A percentile compares a stretch with the other conserved stretches of the same genome.
Conservation (phyloP, 2,797 vertebrate genomes). For the Danio jaintianensis region DNA sequence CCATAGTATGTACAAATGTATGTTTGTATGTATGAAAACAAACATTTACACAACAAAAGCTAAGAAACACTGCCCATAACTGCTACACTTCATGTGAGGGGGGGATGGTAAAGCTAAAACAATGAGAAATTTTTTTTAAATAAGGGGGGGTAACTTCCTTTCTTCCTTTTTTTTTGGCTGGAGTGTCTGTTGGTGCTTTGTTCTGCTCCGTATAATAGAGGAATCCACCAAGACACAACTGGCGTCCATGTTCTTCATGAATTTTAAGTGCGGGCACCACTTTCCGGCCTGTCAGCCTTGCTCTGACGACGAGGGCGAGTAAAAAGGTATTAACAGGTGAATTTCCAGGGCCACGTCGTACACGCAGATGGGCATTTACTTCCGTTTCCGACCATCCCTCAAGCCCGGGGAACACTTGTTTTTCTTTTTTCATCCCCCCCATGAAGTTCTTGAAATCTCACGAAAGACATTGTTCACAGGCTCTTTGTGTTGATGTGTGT, state of each 20-base stretch:
- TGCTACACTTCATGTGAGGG: conserved; percentile 54
- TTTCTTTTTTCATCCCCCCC: conserved; percentile 33
- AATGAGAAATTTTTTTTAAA: not conserved
- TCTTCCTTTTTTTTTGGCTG: conserved; percentile 38
- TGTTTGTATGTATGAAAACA: conserved; percentile 60
- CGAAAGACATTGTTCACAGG: conserved; percentile 77
- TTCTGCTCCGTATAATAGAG: conserved; percentile 24
- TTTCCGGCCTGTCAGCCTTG: conserved; percentile 26
- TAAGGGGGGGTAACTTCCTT: conserved; percentile 6
- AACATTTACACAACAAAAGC: conserved; percentile 64
- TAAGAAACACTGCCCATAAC: conserved; percentile 48
- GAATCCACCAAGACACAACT: conserved; percentile 23
- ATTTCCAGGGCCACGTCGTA: conserved; percentile 22
- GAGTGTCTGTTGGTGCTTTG: conserved; percentile 51
- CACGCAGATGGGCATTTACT: conserved; percentile 20
- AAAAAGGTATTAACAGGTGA: conserved; percentile 24
- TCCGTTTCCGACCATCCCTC: conserved; percentile 46
- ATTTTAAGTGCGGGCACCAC: not conserved
- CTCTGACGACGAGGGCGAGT: conserved; percentile 28
- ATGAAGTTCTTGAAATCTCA: conserved; percentile 38
- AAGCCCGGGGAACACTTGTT: conserved; percentile 50
- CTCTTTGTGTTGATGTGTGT: conserved; percentile 98
- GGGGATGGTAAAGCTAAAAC: conserved; percentile 17
- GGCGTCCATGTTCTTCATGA: not conserved
- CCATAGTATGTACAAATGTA: conserved; percentile 54